These are phyloP conservation scores for Limnephilus auricula DNA, from an alignment of 2,888 invertebrate species.

Conservation along the genomic window DNA sequence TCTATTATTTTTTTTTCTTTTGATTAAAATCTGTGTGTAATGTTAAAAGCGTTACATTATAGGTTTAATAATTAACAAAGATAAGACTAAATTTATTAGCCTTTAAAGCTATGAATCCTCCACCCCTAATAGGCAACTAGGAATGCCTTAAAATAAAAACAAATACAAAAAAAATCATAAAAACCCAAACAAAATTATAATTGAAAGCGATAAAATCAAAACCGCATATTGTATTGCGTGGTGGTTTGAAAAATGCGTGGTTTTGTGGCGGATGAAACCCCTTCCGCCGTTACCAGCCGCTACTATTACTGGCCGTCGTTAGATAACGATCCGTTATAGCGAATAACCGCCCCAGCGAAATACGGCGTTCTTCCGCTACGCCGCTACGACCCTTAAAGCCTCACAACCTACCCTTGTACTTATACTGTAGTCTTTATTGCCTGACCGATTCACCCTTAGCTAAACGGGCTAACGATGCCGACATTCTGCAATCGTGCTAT, in stretches of 20 bases:
- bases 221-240: conserved; percentile 2
- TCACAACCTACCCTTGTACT: background rate
- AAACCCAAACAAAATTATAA: background rate
- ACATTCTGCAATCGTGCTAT: background rate
- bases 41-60: too few relatives aligned
- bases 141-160: background rate
- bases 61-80: background rate
- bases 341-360: conserved; percentile 24
- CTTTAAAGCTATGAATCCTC: background rate
- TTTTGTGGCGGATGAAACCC: conserved; percentile 29
- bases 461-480: conserved; percentile 7
- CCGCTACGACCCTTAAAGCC: background rate
- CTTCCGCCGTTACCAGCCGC: background rate
- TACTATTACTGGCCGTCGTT: conserved; percentile 2
- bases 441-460: background rate
- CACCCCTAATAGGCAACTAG: background rate
- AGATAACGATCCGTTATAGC: conserved; percentile 46
- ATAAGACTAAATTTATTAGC: background rate
- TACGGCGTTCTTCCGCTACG: conserved; percentile 19
- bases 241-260: background rate
- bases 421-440: background rate
- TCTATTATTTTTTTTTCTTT: too few relatives aligned
- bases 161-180: background rate
- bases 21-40: too few relatives aligned
- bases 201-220: background rate